Percentiles rank a stretch among this genome's conserved stretches.
phyloP scores from a whole-genome alignment of 2,113 vertebrate species.

The Brachypteracias leptosomus region DNA sequence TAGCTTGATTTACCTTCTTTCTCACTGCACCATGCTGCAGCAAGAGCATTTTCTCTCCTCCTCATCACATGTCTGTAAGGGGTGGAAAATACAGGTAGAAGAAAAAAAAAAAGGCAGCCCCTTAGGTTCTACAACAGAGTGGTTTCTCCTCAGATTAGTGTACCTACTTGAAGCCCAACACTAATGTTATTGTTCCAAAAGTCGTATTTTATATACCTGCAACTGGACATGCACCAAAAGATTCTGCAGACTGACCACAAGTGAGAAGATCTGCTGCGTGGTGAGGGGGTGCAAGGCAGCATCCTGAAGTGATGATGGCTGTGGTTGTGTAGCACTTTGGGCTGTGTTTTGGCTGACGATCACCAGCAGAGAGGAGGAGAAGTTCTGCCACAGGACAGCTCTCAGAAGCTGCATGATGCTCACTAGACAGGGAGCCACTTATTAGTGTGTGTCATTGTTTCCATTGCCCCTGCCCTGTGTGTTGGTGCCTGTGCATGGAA shows the following conservation, averaged over 20 bases:
- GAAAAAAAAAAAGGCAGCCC: neutral
- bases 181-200: neutral
- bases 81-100: neutral
- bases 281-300: slow-evolving; percentile 79
- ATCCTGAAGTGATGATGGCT: slow-evolving; percentile 61
- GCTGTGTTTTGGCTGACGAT: slow-evolving; percentile 40
- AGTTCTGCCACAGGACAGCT: slow-evolving; percentile 78
- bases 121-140: neutral
- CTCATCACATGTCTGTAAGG: neutral
- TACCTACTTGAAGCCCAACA: neutral
- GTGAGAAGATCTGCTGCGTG: slow-evolving; percentile 68
- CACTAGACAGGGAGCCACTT: slow-evolving; percentile 68
- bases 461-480: neutral
- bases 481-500: neutral
- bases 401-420: slow-evolving; percentile 84
- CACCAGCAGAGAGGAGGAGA: slow-evolving; percentile 80
- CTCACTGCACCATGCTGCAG: slow-evolving; percentile 2
- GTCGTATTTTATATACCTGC: neutral
- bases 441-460: neutral
- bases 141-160: neutral
- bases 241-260: slow-evolving; percentile 84
- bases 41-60: neutral
- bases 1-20: slow-evolving; percentile 40
- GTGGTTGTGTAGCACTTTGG: slow-evolving; percentile 11
- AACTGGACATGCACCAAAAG: slow-evolving; percentile 83